Base-by-base conservation (phyloP, 2,888 invertebrate species). In the Disparrhopalites patrizii region DNA sequence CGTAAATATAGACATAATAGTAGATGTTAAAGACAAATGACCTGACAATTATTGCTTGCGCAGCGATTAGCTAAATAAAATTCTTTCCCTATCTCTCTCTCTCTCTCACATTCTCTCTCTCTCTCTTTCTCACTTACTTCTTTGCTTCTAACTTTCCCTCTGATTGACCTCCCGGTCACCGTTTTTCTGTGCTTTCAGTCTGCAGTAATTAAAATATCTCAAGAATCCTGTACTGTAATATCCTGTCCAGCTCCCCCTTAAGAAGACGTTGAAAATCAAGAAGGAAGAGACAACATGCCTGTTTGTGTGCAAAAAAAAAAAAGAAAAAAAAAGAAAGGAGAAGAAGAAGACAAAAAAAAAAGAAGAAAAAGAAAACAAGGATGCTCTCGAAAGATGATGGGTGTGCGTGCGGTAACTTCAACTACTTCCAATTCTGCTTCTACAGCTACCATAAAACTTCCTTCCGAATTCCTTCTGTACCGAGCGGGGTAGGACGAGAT, bases 161-260 rank as follows among this genome's bases (percentile, higher is more conserved):
- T 65, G 52, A 65, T 65, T 65, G 58, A 58, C 65, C 60, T 47
- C 33, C 40, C 36, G 65, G 52, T 56, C 36, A n/a, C 38, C 20
- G 13, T 36, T 58, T 58, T 38, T 54, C 40, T 66, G 25, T 66
- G 47, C 57, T 66, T 66, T 56, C 62, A 66, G 66, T 66, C 62
- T 66, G 66, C 66, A 66, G 66, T 66, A 66, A 66, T 66, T 66
- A 66, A 66, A 66, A 61, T 60, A 66, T 66, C 66, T 64, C 64
- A 64, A 64, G 64, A 64, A 55, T 27, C 55, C 63, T 56, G 52
- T 62, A 64, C 64, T 64, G 55, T 63, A 55, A 64, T 64, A 56
- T 64, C 64, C 64, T 64, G 64, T 64, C 64, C 64, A 64, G 64
- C 33, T 56, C 56, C 43, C 63, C 63, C 30, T 40, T 56, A 36